Percentiles rank a stretch among this genome's conserved stretches.
These are phyloP conservation scores for Axinella damicornis DNA, from an alignment of 37 sponge, comb jelly and placozoan genomes.

Conservation along the genomic window DNA sequence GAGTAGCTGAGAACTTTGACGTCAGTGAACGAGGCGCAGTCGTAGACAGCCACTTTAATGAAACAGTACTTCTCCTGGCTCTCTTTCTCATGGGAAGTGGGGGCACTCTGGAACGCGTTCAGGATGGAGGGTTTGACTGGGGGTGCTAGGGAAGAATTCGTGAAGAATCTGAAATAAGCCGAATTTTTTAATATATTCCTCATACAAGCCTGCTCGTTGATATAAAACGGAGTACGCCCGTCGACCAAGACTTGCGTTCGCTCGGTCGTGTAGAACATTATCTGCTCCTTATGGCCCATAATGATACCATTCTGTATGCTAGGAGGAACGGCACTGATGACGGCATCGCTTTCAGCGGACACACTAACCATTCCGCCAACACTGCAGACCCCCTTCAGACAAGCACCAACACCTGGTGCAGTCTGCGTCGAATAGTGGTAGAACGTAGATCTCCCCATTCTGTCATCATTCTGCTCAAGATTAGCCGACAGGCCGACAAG, in stretches of 20 bases:
- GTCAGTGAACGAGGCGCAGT: conserved; percentile 22
- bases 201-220: conserved; percentile 17
- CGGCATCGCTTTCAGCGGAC: not conserved
- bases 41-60: conserved; percentile 29
- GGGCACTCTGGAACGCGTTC: too few species aligned
- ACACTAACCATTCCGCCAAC: conserved; percentile 11
- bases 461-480: not conserved
- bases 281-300: conserved; percentile 26
- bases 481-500: not conserved
- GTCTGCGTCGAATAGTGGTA: conserved; percentile 17
- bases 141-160: not conserved
- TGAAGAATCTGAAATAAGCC: conserved; percentile 7
- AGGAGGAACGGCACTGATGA: conserved; percentile 13
- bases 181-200: not conserved
- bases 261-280: conserved; percentile 8
- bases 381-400: conserved; percentile 24
- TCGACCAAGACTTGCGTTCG: not conserved
- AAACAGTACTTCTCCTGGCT: conserved; percentile 20
- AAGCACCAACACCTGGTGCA: conserved; percentile 12
- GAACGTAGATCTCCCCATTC: not conserved
- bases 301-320: conserved; percentile 9
- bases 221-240: conserved; percentile 16
- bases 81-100: not conserved
- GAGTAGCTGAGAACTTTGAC: conserved; percentile 22
- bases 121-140: not conserved